phyloP scores from a whole-genome alignment of 1,140 invertebrate species.

The Paralvinella palmiformis region DNA sequence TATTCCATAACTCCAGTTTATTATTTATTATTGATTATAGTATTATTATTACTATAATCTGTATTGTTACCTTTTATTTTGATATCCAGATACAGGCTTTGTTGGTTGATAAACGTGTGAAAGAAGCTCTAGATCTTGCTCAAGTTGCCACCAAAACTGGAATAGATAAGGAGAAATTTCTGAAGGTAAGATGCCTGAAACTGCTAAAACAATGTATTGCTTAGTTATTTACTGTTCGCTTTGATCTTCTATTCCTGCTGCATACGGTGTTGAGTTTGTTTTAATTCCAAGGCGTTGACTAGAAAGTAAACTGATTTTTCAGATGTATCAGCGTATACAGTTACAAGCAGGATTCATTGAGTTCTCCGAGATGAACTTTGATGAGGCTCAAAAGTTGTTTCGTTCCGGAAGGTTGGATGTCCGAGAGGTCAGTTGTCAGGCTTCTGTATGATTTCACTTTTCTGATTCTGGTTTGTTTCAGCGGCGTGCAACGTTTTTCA shows the following conservation, averaged over 20 bases:
- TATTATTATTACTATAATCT: no score
- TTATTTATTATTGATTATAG: no score
- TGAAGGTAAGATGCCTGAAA: conserved; percentile 45
- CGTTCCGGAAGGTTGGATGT: conserved; percentile 48
- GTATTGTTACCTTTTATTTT: no score
- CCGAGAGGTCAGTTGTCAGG: conserved; percentile 46
- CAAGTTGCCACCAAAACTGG: conserved; percentile 50
- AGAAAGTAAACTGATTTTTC: no score
- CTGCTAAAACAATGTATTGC: no score
- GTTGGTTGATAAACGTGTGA: conserved; percentile 50
- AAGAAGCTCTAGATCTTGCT: conserved; percentile 53
- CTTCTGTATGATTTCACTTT: background rate
- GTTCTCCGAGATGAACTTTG: conserved; percentile 51
- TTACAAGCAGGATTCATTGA: conserved; percentile 55
- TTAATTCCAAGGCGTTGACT: no score
- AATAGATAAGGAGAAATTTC: conserved; percentile 49
- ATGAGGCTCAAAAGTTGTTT: conserved; percentile 51
- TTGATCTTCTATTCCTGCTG: no score
- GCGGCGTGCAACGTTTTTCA: no score
- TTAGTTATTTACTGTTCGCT: no score
- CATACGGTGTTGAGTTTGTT: no score
- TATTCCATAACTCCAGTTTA: no score
- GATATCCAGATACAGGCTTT: conserved; percentile 49
- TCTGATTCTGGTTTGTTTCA: background rate
- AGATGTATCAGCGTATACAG: conserved; percentile 43